Percentiles rank a stretch among this genome's conserved stretches.
These are phyloP conservation scores for Lipotes vexillifer DNA, from an alignment of 2,113 vertebrate genomes.

Conservation along the genomic window DNA sequence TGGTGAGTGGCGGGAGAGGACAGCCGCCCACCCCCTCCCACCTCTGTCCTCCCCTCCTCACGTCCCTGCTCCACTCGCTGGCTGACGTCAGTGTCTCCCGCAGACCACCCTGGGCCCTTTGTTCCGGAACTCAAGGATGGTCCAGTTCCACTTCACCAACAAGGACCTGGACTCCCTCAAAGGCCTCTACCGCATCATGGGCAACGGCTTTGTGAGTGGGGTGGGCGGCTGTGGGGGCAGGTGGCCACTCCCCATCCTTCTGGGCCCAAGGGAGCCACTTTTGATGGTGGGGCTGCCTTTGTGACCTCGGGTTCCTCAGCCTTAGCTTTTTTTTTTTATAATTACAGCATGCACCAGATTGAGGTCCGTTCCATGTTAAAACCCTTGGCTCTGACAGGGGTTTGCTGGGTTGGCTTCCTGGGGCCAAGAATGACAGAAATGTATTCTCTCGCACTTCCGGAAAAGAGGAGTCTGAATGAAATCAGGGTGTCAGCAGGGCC, in stretches of 20 bases:
- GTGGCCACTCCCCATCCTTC: too few relatives aligned
- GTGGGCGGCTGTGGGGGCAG: accelerated
- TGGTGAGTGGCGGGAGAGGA: slow-evolving; percentile 77
- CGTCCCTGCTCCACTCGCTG: background rate
- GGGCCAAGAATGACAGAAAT: too few relatives aligned
- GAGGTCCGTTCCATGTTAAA: background rate
- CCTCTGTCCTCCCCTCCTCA: background rate
- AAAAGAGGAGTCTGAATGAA: accelerated
- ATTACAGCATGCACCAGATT: accelerated
- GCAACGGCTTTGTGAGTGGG: slow-evolving; percentile 90
- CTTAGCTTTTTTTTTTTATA: background rate
- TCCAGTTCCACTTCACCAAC: slow-evolving; percentile 95
- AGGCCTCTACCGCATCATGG: slow-evolving; percentile 94
- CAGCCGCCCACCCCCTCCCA: accelerated
- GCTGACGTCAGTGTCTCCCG: background rate
- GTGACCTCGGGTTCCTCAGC: background rate
- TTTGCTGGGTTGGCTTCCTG: background rate
- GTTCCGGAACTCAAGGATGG: slow-evolving; percentile 95
- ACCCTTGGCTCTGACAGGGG: accelerated
- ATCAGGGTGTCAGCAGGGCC: accelerated
- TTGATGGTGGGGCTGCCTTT: background rate
- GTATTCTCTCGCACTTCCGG: background rate
- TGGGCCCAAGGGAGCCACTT: accelerated
- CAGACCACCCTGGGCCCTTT: slow-evolving; percentile 92
- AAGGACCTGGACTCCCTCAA: slow-evolving; percentile 94